Evolutionary conservation across 2,888 invertebrate genomes (phyloP).

Genomic region (Scaptodrosophila latifasciaeformis): DNA sequence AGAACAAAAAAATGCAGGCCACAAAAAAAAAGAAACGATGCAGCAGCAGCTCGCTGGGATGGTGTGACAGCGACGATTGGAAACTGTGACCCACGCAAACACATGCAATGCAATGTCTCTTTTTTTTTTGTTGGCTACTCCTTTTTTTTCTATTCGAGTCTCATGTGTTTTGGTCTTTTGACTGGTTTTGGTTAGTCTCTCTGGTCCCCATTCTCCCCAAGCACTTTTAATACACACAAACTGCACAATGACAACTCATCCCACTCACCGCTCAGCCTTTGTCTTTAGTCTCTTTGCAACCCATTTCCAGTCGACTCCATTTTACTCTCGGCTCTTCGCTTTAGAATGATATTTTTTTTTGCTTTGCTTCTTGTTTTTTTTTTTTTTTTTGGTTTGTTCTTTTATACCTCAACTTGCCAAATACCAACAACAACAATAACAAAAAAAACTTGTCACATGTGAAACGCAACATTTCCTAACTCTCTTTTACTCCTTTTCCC

Average conservation of each 20-base stretch:
- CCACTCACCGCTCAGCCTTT: constrained; percentile 54
- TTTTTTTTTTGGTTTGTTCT: no score
- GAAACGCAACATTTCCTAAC: constrained; percentile 61
- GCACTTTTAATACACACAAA: constrained; percentile 57
- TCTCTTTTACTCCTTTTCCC: not conserved
- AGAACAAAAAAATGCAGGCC: constrained; percentile 8
- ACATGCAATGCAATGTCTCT: constrained; percentile 22
- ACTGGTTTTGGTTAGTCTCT: constrained; percentile 25
- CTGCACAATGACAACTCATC: constrained; percentile 64
- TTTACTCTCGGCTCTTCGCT: not conserved
- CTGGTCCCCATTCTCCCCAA: not conserved
- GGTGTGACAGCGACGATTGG: constrained; percentile 57
- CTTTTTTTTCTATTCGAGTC: constrained; percentile 16
- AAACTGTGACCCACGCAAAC: constrained; percentile 47
- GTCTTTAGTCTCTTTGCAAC: no score
- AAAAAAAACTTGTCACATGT: constrained; percentile 60
- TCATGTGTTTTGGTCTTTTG: constrained; percentile 34
- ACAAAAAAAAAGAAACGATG: constrained; percentile 35
- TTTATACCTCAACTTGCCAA: not conserved
- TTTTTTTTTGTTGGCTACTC: constrained; percentile 7
- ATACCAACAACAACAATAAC: constrained; percentile 10
- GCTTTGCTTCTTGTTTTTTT: no score
- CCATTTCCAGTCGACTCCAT: constrained; percentile 11
- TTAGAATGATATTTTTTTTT: not conserved
- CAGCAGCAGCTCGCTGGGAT: constrained; percentile 13